Evolutionary conservation across 2,113 vertebrate genomes (phyloP).

Genomic region (Leptocoma aspasia): DNA sequence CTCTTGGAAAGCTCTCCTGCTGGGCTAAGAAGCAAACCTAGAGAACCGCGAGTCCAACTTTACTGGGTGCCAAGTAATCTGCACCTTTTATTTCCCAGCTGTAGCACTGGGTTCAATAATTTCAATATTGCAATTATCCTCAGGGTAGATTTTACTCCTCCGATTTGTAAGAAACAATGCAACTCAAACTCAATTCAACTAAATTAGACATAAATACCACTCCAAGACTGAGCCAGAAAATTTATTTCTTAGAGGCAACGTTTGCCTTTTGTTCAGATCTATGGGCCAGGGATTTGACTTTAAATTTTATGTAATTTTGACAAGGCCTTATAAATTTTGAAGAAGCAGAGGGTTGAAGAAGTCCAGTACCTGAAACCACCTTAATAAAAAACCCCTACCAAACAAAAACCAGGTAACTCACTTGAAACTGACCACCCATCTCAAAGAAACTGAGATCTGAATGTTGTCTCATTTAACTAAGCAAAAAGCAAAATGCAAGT

Average conservation of each 20-base stretch:
- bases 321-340: not conserved
- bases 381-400: not conserved
- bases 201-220: not conserved
- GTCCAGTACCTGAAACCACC: not conserved
- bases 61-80: not conserved
- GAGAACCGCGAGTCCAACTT: not conserved
- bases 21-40: not conserved
- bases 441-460: not conserved
- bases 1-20: not conserved
- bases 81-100: not conserved
- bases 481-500: not conserved
- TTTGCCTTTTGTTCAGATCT: not conserved
- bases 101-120: not conserved
- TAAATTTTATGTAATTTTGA: not conserved
- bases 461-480: not conserved
- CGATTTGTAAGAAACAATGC: not conserved
- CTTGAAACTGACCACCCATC: not conserved
- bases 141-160: not conserved
- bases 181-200: not conserved
- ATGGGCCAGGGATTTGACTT: not conserved
- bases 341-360: not conserved
- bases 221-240: not conserved
- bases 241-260: not conserved
- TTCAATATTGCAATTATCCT: not conserved
- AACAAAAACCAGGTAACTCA: not conserved